These are phyloP conservation scores for Phalacrocorax carbo DNA, from an alignment of 2,113 vertebrate genomes.

Conservation along the genomic window DNA sequence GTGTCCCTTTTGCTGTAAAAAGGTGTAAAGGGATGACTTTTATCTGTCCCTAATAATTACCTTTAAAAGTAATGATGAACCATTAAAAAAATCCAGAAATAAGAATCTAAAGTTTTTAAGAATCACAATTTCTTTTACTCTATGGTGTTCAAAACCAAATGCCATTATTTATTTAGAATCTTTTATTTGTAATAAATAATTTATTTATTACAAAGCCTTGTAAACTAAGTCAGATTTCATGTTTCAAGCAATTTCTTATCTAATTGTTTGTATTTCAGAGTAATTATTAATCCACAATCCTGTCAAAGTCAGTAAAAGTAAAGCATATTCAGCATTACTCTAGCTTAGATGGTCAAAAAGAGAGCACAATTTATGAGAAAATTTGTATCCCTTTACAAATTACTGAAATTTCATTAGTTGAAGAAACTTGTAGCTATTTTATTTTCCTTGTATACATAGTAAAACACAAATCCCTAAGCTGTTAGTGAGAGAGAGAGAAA, in stretches of 20 bases:
- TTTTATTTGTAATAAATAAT: neutral
- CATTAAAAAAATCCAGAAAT: neutral
- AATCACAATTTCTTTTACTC: neutral
- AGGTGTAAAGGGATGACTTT: neutral
- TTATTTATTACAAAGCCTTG: neutral
- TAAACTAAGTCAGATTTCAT: neutral
- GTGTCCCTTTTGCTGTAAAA: neutral
- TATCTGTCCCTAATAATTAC: neutral
- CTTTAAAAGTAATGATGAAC: neutral
- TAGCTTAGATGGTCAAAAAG: neutral
- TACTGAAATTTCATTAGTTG: neutral
- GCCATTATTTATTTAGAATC: neutral
- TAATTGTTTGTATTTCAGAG: neutral
- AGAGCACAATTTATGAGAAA: neutral
- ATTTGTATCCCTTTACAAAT: neutral
- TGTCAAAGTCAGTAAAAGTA: neutral
- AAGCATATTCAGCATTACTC: neutral
- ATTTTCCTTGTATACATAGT: neutral
- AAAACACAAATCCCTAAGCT: neutral
- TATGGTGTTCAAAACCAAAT: neutral
- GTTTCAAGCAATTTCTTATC: neutral
- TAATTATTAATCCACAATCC: neutral
- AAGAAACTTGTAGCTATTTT: neutral
- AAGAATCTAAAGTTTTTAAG: neutral
- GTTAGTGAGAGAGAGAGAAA: neutral